Evolutionary conservation across 2,113 vertebrate species (phyloP).

Genomic region (Chrysochloris asiatica): DNA sequence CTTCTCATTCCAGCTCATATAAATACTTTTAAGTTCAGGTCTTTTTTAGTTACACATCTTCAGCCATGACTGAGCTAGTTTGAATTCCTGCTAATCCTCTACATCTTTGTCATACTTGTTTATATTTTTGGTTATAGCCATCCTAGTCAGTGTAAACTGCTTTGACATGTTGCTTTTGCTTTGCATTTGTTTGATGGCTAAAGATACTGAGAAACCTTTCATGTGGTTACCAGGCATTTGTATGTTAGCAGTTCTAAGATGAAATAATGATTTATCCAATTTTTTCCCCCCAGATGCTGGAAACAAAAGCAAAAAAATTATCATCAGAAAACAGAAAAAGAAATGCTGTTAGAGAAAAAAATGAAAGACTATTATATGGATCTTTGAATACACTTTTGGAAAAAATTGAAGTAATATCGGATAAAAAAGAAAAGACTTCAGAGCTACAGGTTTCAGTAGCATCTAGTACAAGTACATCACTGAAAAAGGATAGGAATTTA

Average conservation of each 20-base stretch:
- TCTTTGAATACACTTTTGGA: conserved; percentile 48
- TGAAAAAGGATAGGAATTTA: conserved; percentile 18
- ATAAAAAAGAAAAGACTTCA: conserved; percentile 55
- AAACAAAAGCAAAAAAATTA: conserved; percentile 58
- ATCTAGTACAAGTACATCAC: neutral
- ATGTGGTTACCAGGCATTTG: neutral
- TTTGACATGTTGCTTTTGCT: neutral
- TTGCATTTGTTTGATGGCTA: neutral
- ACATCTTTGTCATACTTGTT: neutral
- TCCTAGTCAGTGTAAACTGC: neutral
- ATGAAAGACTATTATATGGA: conserved; percentile 40
- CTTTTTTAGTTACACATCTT: neutral
- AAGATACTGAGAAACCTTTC: conserved; percentile 1
- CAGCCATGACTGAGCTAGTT: neutral
- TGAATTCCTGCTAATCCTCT: neutral
- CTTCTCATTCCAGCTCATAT: neutral
- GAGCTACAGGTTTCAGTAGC: conserved; percentile 37
- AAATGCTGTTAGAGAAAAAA: conserved; percentile 56
- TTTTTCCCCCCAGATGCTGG: conserved; percentile 60
- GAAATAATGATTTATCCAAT: conserved; percentile 18
- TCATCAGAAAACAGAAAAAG: conserved; percentile 68
- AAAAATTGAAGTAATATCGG: conserved; percentile 53
- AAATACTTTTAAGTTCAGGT: neutral
- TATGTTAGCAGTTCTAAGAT: conserved; percentile 12
- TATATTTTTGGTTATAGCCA: neutral